phyloP scores from a whole-genome alignment of 2,888 invertebrate species.

The Orthosia cruda region DNA sequence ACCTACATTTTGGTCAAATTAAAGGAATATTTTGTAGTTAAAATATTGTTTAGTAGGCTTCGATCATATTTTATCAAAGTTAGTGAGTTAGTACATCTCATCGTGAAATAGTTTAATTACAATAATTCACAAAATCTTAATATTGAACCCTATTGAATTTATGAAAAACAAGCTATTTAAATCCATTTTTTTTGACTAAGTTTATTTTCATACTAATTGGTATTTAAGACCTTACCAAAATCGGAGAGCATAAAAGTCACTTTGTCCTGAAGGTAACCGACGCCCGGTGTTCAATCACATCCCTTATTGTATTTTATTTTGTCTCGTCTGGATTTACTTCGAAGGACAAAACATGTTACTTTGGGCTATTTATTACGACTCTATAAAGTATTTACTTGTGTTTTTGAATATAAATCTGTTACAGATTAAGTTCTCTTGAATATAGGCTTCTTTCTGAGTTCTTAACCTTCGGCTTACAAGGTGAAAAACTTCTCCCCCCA shows the following conservation, averaged over 20 bases:
- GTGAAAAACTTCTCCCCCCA: no score
- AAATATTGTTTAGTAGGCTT: background rate
- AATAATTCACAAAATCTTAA: background rate
- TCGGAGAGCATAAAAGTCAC: slow-evolving; percentile 62
- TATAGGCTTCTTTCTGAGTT: background rate
- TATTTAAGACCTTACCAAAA: background rate
- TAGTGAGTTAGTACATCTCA: no score
- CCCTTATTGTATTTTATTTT: slow-evolving; percentile 76
- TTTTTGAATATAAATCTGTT: slow-evolving; percentile 22
- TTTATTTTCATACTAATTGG: background rate
- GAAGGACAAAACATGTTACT: slow-evolving; percentile 67
- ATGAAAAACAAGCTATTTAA: background rate
- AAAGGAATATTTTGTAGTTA: background rate
- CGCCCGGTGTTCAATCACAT: slow-evolving; percentile 75
- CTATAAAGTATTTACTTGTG: slow-evolving; percentile 49
- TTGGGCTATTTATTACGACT: slow-evolving; percentile 58
- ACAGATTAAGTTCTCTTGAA: slow-evolving; percentile 1
- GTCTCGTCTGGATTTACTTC: slow-evolving; percentile 72
- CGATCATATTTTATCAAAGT: no score
- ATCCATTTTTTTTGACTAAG: background rate
- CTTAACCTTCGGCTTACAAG: background rate
- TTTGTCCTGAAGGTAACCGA: slow-evolving; percentile 62
- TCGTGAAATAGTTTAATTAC: no score
- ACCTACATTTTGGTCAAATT: no score
- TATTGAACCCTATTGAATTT: background rate